Percentiles rank a stretch among this genome's conserved stretches.
Conservation (phyloP, 1,140 invertebrate genomes). For the Leptinotarsa lineolata region DNA sequence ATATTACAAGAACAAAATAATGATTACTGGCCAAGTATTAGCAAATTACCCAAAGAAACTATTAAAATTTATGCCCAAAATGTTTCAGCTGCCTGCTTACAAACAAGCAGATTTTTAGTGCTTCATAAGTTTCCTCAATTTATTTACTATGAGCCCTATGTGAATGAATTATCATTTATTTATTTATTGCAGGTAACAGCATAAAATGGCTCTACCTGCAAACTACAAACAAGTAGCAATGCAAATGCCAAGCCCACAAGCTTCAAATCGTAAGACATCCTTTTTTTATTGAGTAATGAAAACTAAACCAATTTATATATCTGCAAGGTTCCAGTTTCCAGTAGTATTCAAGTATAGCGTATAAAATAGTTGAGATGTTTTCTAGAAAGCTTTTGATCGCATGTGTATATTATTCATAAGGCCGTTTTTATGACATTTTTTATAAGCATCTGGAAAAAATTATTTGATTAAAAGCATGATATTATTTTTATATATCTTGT, state of each 20-base stretch:
- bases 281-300: conserved; percentile 1
- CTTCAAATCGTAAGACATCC: conserved; percentile 56
- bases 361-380: conserved; percentile 38
- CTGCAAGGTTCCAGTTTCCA: conserved; percentile 18
- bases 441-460: conserved; percentile 30
- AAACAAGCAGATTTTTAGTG: no score
- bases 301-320: conserved; percentile 18
- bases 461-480: conserved; percentile 36
- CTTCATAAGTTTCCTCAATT: no score
- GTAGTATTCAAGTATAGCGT: conserved; percentile 30
- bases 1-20: no score
- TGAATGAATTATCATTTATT: background rate
- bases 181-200: background rate
- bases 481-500: conserved; percentile 20
- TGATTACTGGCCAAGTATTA: no score
- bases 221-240: conserved; percentile 77
- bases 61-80: no score
- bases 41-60: no score
- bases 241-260: conserved; percentile 63
- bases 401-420: conserved; percentile 37
- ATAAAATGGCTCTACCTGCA: conserved; percentile 69
- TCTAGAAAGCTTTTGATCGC: conserved; percentile 41
- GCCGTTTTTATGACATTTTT: conserved; percentile 12
- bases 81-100: no score
- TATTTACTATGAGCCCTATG: no score